Base-by-base conservation (phyloP, 2,888 invertebrate genomes). In the Euzetes globulus region DNA sequence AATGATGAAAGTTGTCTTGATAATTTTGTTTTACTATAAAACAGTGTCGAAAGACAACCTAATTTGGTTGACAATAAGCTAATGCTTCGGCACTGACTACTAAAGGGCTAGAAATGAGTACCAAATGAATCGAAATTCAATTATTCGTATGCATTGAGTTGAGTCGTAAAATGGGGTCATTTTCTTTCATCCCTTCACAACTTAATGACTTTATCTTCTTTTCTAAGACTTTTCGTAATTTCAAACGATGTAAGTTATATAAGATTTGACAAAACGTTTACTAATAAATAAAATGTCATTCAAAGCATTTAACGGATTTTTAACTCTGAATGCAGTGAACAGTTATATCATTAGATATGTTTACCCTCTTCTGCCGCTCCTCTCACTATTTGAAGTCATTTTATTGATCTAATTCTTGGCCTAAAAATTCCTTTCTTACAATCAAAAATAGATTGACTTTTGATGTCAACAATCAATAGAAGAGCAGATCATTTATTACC, bases 321-420 rank as follows among this genome's bases (percentile, higher is more conserved):
- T 65, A 33, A 65, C 7, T 65, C 19, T 13, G 13, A 33, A 65
- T 65, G 37, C 37, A 37, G 27, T 37, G 11, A 37, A 19, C 65
- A 65, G 33, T 65, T 5, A 37, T 65, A 65, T 37, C 65, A 65
- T 33, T 65, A 33, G 29, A 37, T 6, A 37, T 65, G 65, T 37
- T 65, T 65, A 37, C 41, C 19, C 33, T 65, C 65, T n/a, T n/a
- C 37, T n/a, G 5, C n/a, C 65, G 6, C 1, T 33, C 17, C n/a
- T 9, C 15, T 15, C 13, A 27, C 13, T 50, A 50, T 13, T 15
- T 4, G n/a, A 25, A 58, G 58, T 22, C 5, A 25, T 58, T 27
- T 27, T 52, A 52, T 52, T 52, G 52, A 52, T 52, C 52, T 52
- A 52, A 58, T 58, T 27, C 27, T 15, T 58, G 1, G 9, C 1